These are phyloP conservation scores for Delichon dasypus DNA, from an alignment of 2,797 vertebrate genomes.

Conservation along the genomic window DNA sequence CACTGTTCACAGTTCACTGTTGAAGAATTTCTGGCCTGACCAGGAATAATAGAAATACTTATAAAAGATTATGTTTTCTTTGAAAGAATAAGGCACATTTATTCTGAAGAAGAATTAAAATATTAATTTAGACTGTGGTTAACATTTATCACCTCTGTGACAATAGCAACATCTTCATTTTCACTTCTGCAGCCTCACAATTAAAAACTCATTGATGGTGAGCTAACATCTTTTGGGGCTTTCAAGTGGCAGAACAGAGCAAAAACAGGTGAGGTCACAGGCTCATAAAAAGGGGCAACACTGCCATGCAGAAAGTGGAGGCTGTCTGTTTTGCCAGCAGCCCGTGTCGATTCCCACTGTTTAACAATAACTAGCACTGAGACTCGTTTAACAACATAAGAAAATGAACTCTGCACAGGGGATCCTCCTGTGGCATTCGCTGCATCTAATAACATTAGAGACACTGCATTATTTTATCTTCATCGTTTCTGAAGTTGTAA, in stretches of 20 bases:
- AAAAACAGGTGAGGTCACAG: slow-evolving; percentile 16
- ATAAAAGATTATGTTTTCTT: neutral
- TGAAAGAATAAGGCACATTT: neutral
- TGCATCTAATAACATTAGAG: slow-evolving; percentile 41
- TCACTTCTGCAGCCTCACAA: neutral
- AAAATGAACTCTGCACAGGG: slow-evolving; percentile 15
- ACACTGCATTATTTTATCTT: slow-evolving; percentile 38
- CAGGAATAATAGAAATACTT: slow-evolving; percentile 10
- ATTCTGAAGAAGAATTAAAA: slow-evolving; percentile 10
- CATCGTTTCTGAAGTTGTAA: neutral
- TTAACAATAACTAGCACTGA: slow-evolving; percentile 34
- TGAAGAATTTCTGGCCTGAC: neutral
- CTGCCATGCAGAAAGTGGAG: neutral
- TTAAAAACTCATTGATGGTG: neutral
- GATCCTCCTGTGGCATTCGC: slow-evolving; percentile 6
- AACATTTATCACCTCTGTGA: slow-evolving; percentile 8
- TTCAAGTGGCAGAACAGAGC: neutral
- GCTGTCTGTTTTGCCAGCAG: neutral
- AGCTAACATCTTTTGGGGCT: neutral
- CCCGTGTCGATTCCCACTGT: neutral
- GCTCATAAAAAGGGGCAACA: neutral
- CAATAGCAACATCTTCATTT: neutral
- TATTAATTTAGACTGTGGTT: neutral
- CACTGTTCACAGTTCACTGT: neutral
- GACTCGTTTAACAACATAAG: slow-evolving; percentile 45